Evolutionary conservation across 2,113 vertebrate genomes (phyloP), one percentile per base, ranked within the genome.

Genomic region (Accipiter cooperii): DNA sequence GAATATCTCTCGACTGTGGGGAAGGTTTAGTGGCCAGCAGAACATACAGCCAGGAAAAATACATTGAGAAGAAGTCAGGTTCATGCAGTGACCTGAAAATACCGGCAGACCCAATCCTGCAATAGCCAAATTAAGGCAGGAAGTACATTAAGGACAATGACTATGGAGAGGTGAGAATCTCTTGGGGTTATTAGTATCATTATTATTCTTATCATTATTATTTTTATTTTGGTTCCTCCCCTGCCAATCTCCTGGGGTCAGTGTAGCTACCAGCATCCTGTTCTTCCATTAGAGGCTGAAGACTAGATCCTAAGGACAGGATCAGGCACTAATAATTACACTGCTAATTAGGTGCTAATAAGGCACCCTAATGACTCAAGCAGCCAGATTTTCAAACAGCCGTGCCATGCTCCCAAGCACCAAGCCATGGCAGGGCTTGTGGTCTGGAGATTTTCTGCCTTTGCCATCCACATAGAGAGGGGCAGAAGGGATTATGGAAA

Each of bases 1-100:
- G 33, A 38, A 9, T 11, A 3, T 47, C 29, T 46, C 38, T 7
- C 8, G 4, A 63, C 9, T 2, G 47, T 1, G 1, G 10, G 36
- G 36, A 52, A n/a, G 15, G 5, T 61, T 38, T 8, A 34, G 36
- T 13, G 22, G 7, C 1, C 91, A 71, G 46, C 5, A 34, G 33
- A 58, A 85, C 51, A 24, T 65, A 65, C 84, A 66, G 7, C 4
- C 20, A 34, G 46, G 51, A 68, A 61, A 70, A 85, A 33, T 6
- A 1, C 4, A 13, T 22, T 10, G 42, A 75, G 38, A 21, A 9
- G 28, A 20, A 24, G 2, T 4, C 25, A 17, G 36, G 42, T 19
- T 54, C 51, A 4, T 9, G 21, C 13, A 42, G 17, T n/a, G 54
- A n/a, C 42, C 49, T 49, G 47, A 26, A 78, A 70, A 55, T 21